Evolutionary conservation across 2,888 invertebrate species (phyloP), one percentile per base, ranked within the genome.

Genomic region (Tromatobia lineatoria): DNA sequence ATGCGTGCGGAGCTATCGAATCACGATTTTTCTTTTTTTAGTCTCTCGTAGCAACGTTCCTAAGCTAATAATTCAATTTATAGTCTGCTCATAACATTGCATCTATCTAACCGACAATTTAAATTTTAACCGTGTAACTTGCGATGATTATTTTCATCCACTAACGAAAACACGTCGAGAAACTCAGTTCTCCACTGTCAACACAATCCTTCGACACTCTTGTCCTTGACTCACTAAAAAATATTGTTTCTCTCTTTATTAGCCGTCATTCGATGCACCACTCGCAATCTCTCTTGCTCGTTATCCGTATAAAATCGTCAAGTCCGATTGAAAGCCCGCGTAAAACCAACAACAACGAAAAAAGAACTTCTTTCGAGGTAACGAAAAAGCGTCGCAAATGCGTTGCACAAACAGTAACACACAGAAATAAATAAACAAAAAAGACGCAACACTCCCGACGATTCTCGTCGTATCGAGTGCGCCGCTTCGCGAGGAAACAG

Each of bases 401-500:
- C n/a, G 50, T 7, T 50, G 50, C 50, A 50, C 50, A 50, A 50
- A 18, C 10, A 23, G 54, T 23, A 29, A 74, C 34, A 11, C 61
- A 47, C 52, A 20, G 23, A 23, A 54, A 23, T n/a, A 47, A 47
- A 47, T n/a, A 47, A 47, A 47, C 47, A 23, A 23, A 54, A 54
- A 54, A 54, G 20, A 54, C 20, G 20, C n/a, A 71, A 29, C 71
- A 57, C 54, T 64, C 78, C 18, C 45, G 80, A 75, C 79, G 73
- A 83, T 70, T 50, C 59, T 42, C 52, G 67, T 45, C 54, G 61
- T 75, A 66, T 77, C 13, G 15, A 25, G 70, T 59, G 54, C 66
- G 64, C 42, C 29, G 59, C 47, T 75, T 59, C 74, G 70, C 54
- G 69, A 83, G 61, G 70, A 23, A 61, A 77, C 70, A 74, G 78